Base-by-base conservation (phyloP, 1,140 invertebrate species). In the Neodiprion lecontei region DNA sequence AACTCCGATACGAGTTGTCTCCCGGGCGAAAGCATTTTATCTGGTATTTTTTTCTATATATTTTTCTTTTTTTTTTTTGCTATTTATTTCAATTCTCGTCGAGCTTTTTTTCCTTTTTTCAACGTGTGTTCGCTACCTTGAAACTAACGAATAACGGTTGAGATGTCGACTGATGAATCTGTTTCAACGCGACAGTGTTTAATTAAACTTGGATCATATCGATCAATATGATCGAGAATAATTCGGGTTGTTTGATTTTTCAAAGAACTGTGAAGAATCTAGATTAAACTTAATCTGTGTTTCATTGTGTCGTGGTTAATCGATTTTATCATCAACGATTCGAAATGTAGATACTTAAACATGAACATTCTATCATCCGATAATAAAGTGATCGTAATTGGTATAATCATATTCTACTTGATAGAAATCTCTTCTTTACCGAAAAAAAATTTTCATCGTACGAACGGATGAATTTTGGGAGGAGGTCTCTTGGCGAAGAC, bases 131-230 rank as follows among this genome's bases (percentile, higher is more conserved):
- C 28, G 5, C 28, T 61, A 12, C n/a, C 53, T 61, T 61, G n/a
- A 61, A 61, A 61, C 8, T 12, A 61, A 61, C n/a, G n/a, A 61
- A 61, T 61, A 17, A 17, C 9, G 11, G 11, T 61, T 9, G 53
- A 9, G 9, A 61, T 9, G 53, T 61, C 11, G n/a, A 61, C 5
- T 40, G 28, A 40, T 40, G 28, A 40, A 5, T 40, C 2, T 40
- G 28, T 3, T 40, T 40, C 69, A 65, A 76, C 72, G 76, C 81
- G 74, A 68, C 69, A 77, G 73, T 78, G 28, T 40, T 40, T 5
- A 40, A 40, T 40, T 40, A 3, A 40, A 5, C 5, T 40, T 40
- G 28, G 53, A 61, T 14, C 11, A 9, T 14, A 61, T 61, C n/a
- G 53, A 61, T 4, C 53, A 40, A 40, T 40, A 61, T 7, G 11